Evolutionary conservation across 1,140 invertebrate species (phyloP).

Genomic region (Drosophila chauvacae): DNA sequence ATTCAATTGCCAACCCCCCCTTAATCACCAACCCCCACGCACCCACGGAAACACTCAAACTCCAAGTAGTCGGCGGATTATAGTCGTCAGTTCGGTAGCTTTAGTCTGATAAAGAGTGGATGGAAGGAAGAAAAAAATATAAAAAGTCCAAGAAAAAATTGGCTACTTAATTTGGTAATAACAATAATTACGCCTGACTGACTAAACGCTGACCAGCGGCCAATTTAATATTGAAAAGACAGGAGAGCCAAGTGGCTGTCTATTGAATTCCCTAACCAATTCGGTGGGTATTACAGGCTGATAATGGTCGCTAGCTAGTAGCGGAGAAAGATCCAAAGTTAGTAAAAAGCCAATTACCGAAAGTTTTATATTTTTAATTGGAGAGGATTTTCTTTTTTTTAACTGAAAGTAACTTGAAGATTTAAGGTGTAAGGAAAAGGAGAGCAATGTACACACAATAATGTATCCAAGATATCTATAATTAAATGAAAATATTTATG

Average conservation of each 20-base stretch:
- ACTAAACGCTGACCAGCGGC: conserved; percentile 75
- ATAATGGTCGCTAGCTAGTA: conserved; percentile 3
- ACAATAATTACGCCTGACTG: conserved; percentile 81
- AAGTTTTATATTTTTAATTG: conserved; percentile 28
- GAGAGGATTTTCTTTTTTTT: no score
- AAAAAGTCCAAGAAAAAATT: conserved; percentile 70
- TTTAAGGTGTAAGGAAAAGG: not conserved
- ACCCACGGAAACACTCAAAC: conserved; percentile 27
- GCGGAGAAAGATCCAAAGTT: not conserved
- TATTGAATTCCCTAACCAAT: conserved; percentile 55
- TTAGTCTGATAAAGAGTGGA: conserved; percentile 65
- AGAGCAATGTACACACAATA: not conserved
- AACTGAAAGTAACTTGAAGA: not conserved
- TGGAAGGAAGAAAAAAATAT: conserved; percentile 35
- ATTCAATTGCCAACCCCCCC: not conserved
- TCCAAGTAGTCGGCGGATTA: conserved; percentile 71
- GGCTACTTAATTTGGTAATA: conserved; percentile 83
- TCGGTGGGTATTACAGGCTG: conserved; percentile 9
- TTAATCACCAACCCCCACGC: conserved; percentile 16
- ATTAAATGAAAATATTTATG: not conserved
- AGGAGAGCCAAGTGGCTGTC: conserved; percentile 53
- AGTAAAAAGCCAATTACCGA: conserved; percentile 28
- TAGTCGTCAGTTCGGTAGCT: conserved; percentile 37
- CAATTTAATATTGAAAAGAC: conserved; percentile 64
- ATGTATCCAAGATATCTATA: no score